Conservation (phyloP, 2,888 invertebrate species). For the Cataglyphis albicans region DNA sequence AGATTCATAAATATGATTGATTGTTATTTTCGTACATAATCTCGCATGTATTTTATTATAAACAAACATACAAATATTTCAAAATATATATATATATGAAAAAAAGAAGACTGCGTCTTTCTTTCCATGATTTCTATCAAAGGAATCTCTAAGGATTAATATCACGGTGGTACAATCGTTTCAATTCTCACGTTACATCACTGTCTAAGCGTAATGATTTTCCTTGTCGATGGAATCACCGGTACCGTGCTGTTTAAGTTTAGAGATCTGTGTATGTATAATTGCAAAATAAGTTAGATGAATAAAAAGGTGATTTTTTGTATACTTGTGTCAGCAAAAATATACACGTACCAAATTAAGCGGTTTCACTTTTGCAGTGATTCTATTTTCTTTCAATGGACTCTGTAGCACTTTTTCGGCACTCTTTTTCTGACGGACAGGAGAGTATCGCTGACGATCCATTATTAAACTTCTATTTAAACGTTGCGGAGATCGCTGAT, state of each 20-base stretch:
- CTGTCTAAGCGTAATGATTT: constrained; percentile 73
- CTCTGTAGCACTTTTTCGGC: constrained; percentile 63
- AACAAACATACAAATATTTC: constrained; percentile 59
- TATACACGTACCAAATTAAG: constrained; percentile 75
- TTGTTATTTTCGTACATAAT: background rate
- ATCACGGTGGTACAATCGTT: constrained; percentile 37
- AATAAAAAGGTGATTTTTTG: background rate
- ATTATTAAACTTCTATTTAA: constrained; percentile 38
- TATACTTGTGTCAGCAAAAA: background rate
- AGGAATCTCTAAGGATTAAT: constrained; percentile 11
- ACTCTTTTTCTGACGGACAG: constrained; percentile 46
- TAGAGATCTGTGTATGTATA: constrained; percentile 74
- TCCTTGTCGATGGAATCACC: constrained; percentile 78
- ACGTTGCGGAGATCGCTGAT: constrained; percentile 46
- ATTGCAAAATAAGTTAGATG: constrained; percentile 38
- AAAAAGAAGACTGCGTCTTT: constrained; percentile 28
- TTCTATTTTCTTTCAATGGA: constrained; percentile 79
- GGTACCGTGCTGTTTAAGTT: constrained; percentile 73
- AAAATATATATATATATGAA: constrained; percentile 52
- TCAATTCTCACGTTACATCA: background rate
- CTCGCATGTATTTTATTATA: constrained; percentile 71
- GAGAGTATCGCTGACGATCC: constrained; percentile 57
- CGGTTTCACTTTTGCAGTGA: constrained; percentile 73
- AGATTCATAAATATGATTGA: background rate
- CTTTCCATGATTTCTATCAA: constrained; percentile 31